Evolutionary conservation across 1,140 invertebrate genomes (phyloP).

Genomic region (Zaprionus tsacasi): DNA sequence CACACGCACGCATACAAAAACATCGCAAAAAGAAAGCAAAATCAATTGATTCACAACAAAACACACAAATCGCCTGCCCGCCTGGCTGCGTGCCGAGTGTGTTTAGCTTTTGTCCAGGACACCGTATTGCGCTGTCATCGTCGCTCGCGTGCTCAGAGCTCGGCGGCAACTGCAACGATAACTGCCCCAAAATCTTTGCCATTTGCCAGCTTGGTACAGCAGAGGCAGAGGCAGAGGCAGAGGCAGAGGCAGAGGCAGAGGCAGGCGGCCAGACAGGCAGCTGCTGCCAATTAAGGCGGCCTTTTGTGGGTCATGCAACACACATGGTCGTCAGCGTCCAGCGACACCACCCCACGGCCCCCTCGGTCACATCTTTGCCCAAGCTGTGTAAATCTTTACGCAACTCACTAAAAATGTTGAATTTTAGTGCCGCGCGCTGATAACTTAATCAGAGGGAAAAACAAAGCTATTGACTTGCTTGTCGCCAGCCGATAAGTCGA

Average conservation of each 20-base stretch:
- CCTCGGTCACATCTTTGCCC: neutral
- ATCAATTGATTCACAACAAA: conserved; percentile 1
- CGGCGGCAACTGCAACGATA: conserved; percentile 20
- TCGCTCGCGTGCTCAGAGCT: conserved; percentile 11
- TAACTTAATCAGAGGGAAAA: conserved; percentile 64
- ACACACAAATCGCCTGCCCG: neutral
- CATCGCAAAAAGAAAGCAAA: neutral
- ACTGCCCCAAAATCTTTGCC: conserved; percentile 12
- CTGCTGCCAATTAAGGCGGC: conserved; percentile 46
- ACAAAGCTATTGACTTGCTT: conserved; percentile 38
- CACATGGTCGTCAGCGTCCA: conserved; percentile 11
- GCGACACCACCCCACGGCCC: neutral
- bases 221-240: too few relatives aligned
- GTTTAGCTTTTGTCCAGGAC: conserved; percentile 16
- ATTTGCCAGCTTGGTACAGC: neutral
- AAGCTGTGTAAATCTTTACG: conserved; percentile 33
- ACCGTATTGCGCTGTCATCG: conserved; percentile 25
- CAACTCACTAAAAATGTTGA: conserved; percentile 30
- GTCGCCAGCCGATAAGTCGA: conserved; percentile 38
- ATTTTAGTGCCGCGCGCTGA: conserved; percentile 39
- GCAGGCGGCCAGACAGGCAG: neutral
- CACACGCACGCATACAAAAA: neutral
- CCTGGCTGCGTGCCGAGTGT: too few relatives aligned
- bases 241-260: too few relatives aligned
- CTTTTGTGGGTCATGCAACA: conserved; percentile 41